A percentile compares a stretch with the other conserved stretches of the same genome.
These are phyloP conservation scores for Catharus minimus DNA, from an alignment of 2,113 vertebrate species.

Conservation along the genomic window DNA sequence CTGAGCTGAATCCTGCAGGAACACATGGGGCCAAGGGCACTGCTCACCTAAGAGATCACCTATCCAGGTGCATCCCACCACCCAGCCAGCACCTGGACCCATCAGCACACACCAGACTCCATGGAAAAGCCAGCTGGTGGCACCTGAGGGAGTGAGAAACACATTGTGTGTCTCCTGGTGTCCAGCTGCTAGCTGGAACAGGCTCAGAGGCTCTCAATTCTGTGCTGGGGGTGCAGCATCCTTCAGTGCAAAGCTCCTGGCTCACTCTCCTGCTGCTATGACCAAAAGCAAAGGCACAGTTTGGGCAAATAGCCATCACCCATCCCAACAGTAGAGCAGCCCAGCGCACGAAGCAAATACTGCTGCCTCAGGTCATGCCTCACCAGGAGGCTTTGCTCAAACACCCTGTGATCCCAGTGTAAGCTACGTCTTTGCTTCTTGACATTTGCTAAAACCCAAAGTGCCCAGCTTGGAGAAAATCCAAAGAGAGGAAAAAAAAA, in stretches of 20 bases:
- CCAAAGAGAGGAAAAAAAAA: background rate
- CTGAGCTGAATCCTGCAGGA: background rate
- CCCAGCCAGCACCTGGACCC: background rate
- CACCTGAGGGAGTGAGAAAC: background rate
- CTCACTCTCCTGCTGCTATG: background rate
- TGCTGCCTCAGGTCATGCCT: background rate
- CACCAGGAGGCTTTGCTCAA: background rate
- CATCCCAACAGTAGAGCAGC: background rate
- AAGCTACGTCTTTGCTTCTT: background rate
- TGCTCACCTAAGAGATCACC: background rate
- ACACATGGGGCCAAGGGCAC: background rate
- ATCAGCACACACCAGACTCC: background rate
- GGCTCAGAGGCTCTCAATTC: background rate
- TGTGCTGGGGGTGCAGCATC: fast-evolving
- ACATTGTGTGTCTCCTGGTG: fast-evolving
- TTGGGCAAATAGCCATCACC: background rate
- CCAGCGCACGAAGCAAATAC: fast-evolving
- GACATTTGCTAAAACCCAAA: background rate
- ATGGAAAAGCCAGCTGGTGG: background rate
- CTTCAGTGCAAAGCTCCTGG: background rate
- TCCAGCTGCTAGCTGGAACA: background rate
- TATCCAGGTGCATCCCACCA: background rate
- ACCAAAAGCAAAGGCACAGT: background rate
- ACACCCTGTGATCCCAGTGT: background rate
- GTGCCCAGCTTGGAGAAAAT: background rate